A percentile compares a stretch with the other conserved stretches of the same genome.
These are phyloP conservation scores for Caenorhabditis virilis DNA, from an alignment of 2,888 invertebrate genomes.

Conservation along the genomic window DNA sequence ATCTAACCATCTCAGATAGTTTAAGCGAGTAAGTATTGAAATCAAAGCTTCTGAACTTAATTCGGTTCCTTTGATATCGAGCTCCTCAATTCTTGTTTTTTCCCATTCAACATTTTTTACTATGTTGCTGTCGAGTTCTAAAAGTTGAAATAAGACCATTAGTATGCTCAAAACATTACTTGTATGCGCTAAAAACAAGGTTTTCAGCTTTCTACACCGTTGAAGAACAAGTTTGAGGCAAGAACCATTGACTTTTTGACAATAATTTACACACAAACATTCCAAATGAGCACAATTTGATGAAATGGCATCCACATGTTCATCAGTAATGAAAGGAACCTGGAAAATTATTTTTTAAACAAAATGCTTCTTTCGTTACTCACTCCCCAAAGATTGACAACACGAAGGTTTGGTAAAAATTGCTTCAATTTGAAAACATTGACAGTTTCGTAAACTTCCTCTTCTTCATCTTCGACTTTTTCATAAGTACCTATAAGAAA, in stretches of 20 bases:
- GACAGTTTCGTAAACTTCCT: slow-evolving; percentile 97
- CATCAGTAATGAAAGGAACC: slow-evolving; percentile 78
- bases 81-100: slow-evolving; percentile 84
- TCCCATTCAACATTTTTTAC: slow-evolving; percentile 98
- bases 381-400: slow-evolving; percentile 97
- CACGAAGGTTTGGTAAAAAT: slow-evolving; percentile 93
- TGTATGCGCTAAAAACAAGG: slow-evolving; percentile 93
- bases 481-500: slow-evolving; percentile 83
- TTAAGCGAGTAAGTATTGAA: slow-evolving; percentile 86
- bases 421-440: slow-evolving; percentile 98
- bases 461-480: slow-evolving; percentile 96
- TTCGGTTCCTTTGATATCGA: slow-evolving; percentile 92
- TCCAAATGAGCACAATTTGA: slow-evolving; percentile 78
- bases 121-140: slow-evolving; percentile 86
- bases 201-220: slow-evolving; percentile 86
- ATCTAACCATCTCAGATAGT: slow-evolving; percentile 84
- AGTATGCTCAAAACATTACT: slow-evolving; percentile 73
- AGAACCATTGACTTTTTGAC: slow-evolving; percentile 92
- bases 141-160: slow-evolving; percentile 38
- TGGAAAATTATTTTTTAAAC: slow-evolving; percentile 6
- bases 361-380: too few species aligned
- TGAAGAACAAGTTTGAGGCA: slow-evolving; percentile 92
- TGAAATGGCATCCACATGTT: slow-evolving; percentile 92
- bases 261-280: slow-evolving; percentile 94
- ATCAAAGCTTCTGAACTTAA: slow-evolving; percentile 89